Base-by-base conservation (phyloP, 2,113 vertebrate genomes). In the Callaeas wilsoni region DNA sequence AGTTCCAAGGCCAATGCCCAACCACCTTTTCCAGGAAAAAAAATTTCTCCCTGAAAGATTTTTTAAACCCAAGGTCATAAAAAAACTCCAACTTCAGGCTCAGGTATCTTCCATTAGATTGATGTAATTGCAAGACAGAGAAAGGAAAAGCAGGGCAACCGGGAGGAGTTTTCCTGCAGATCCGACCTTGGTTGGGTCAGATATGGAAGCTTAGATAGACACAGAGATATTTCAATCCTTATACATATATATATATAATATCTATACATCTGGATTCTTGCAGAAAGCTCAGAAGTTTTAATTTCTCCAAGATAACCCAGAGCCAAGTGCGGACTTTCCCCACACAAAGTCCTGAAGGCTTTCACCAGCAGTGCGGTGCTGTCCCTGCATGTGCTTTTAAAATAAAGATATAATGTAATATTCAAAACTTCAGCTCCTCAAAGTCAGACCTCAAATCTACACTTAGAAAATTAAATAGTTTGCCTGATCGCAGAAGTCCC, bases 1-100 rank as follows among this genome's bases (percentile, higher is more conserved):
- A 53, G 32, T n/a, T 1, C 39, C 64, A n/a, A 7, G 1, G 3
- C 49, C 35, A 32, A 16, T 26, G 0, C n/a, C 0, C n/a, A n/a
- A n/a, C n/a, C n/a, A n/a, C 21, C 42, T 27, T 37, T 44, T 67
- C 52, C 60, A n/a, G 9, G 44, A 19, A 3, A 26, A 27, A 57
- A 26, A 67, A n/a, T n/a, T 5, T 67, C 69, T 29, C 46, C 6
- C 39, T 67, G 19, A 53, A 63, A 64, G 4, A 7, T 3, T 35
- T 30, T 50, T 60, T 35, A n/a, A 71, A 62, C 7, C 12, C 53
- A 9, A 85, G 53, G 44, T 70, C 37, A 33, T 6, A 5, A 35
- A 46, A 71, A 20, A 12, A 16, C 1, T 16, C 19, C 0, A 8
- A 55, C 27, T 39, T 12, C 49, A 16, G 4, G 26, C 18, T 75